These are phyloP conservation scores for Melangyna quadrimaculata DNA, from an alignment of 2,888 invertebrate genomes.

Conservation along the genomic window DNA sequence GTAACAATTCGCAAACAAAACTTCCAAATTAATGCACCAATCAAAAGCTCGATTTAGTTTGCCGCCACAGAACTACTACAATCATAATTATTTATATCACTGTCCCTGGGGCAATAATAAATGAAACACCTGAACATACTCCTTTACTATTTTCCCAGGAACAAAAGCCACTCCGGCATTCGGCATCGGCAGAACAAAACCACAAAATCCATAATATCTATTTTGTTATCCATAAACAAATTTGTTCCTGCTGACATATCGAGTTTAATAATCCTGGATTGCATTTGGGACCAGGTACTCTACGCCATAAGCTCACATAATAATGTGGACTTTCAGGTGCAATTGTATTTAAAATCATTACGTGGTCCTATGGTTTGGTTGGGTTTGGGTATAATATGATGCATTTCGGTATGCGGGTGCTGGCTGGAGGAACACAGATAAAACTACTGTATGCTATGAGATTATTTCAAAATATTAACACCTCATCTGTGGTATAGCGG, in stretches of 20 bases:
- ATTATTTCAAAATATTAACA: constrained; percentile 63
- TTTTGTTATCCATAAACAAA: constrained; percentile 18
- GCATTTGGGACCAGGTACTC: neutral
- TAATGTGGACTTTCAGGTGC: constrained; percentile 4
- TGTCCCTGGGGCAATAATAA: neutral
- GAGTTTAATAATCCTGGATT: constrained; percentile 20
- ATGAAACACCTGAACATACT: neutral
- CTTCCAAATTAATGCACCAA: neutral
- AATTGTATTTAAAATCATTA: constrained; percentile 46
- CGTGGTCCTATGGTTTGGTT: constrained; percentile 5
- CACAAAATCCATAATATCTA: constrained; percentile 9
- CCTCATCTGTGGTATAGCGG: constrained; percentile 29
- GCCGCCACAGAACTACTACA: neutral
- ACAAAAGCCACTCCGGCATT: constrained; percentile 11
- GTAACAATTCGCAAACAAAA: neutral
- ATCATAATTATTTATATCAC: neutral
- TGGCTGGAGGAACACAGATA: constrained; percentile 43
- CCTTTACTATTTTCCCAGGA: neutral
- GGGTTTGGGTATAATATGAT: neutral
- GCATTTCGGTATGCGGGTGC: neutral
- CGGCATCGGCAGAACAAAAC: too few relatives aligned
- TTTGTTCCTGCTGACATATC: constrained; percentile 23
- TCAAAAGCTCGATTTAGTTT: neutral
- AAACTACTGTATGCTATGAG: constrained; percentile 24
- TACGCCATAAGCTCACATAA: neutral